These are phyloP conservation scores for Drosophila equinoxialis DNA, from an alignment of 1,140 invertebrate genomes.

Conservation along the genomic window DNA sequence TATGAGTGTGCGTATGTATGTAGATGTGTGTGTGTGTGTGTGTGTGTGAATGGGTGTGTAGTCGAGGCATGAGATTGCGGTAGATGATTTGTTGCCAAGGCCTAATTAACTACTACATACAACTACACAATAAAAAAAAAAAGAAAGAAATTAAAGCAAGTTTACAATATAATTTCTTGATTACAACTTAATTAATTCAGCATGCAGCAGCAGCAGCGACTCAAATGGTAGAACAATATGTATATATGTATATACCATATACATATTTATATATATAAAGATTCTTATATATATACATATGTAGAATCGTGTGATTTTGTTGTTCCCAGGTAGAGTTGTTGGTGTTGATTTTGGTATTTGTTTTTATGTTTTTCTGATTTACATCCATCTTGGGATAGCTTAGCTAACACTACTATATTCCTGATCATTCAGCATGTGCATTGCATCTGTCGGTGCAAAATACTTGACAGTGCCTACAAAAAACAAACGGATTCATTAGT, in stretches of 20 bases:
- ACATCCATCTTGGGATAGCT: slow-evolving; percentile 36
- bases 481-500: slow-evolving; percentile 60
- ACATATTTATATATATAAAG: not conserved
- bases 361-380: slow-evolving; percentile 33
- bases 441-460: slow-evolving; percentile 85
- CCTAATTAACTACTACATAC: slow-evolving; percentile 41
- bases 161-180: slow-evolving; percentile 47
- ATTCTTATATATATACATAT: not conserved
- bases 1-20: slow-evolving; percentile 35
- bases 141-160: slow-evolving; percentile 42
- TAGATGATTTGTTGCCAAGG: slow-evolving; percentile 39
- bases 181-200: slow-evolving; percentile 35
- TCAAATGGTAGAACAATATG: slow-evolving; percentile 38
- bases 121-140: slow-evolving; percentile 24
- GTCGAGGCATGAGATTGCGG: slow-evolving; percentile 14
- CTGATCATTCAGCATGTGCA: slow-evolving; percentile 84
- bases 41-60: not conserved
- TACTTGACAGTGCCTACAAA: slow-evolving; percentile 83
- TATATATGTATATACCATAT: slow-evolving; percentile 16
- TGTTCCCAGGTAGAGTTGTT: slow-evolving; percentile 30
- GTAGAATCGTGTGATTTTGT: slow-evolving; percentile 26
- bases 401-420: slow-evolving; percentile 81
- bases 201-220: slow-evolving; percentile 60
- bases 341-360: slow-evolving; percentile 41
- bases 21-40: slow-evolving; percentile 22